phyloP scores from a whole-genome alignment of 1,140 invertebrate genomes.

The Anoplophora glabripennis region DNA sequence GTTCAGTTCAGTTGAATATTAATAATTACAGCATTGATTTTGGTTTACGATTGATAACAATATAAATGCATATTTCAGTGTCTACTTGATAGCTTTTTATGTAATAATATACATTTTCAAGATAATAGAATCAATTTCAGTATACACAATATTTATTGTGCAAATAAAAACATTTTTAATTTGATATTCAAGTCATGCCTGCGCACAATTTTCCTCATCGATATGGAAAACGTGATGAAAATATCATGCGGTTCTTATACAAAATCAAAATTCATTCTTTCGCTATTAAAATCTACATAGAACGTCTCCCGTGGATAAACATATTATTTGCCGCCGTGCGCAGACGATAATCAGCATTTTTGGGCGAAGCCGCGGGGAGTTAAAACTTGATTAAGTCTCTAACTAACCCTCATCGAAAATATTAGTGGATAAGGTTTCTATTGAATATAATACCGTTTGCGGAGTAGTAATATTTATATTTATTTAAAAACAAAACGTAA shows the following conservation, averaged over 20 bases:
- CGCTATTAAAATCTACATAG: slow-evolving; percentile 40
- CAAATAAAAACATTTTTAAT: neutral
- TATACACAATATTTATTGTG: too few relatives aligned
- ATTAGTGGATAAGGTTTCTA: too few relatives aligned
- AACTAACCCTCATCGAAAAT: slow-evolving; percentile 1
- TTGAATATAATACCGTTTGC: too few relatives aligned
- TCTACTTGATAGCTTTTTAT: too few relatives aligned
- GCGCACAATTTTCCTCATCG: slow-evolving; percentile 18
- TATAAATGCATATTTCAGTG: too few relatives aligned
- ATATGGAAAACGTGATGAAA: slow-evolving; percentile 33
- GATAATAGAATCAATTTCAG: too few relatives aligned
- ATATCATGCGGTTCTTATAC: slow-evolving; percentile 31
- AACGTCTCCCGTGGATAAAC: slow-evolving; percentile 32
- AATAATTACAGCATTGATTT: too few relatives aligned
- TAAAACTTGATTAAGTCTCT: slow-evolving; percentile 10
- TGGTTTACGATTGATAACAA: too few relatives aligned
- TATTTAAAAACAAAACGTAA: too few relatives aligned
- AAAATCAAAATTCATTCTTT: slow-evolving; percentile 47
- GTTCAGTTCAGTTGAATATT: too few relatives aligned
- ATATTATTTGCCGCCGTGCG: slow-evolving; percentile 32
- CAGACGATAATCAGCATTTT: slow-evolving; percentile 17
- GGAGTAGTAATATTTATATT: too few relatives aligned
- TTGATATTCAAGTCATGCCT: neutral
- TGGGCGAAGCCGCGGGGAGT: slow-evolving; percentile 7
- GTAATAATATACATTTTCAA: too few relatives aligned